Evolutionary conservation across 2,113 vertebrate species (phyloP).

Genomic region (Boulengeromyrus knoepffleri): DNA sequence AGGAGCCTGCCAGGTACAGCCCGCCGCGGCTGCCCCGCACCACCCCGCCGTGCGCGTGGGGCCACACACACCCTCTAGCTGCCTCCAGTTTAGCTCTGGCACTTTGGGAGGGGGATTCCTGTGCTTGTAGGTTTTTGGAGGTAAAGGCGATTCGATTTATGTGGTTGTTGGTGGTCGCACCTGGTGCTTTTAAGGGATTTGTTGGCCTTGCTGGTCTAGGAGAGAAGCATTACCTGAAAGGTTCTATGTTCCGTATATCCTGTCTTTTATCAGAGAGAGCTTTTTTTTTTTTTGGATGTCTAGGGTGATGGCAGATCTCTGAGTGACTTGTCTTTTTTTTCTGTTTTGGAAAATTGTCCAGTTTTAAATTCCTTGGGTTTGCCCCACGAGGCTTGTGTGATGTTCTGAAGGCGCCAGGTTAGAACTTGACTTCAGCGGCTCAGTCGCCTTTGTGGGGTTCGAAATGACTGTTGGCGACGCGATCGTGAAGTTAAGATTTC

Average conservation of each 20-base stretch:
- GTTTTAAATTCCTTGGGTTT: slow-evolving; percentile 1
- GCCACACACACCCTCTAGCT: not conserved
- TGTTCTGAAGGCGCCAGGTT: not conserved
- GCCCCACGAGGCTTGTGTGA: not conserved
- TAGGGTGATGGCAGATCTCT: not conserved
- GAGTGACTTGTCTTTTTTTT: not conserved
- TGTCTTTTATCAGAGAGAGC: not conserved
- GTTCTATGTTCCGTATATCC: not conserved
- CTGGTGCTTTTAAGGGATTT: not conserved
- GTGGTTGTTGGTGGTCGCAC: not conserved
- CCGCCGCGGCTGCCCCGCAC: slow-evolving; percentile 29
- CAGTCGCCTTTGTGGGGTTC: not conserved
- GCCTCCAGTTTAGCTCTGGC: not conserved
- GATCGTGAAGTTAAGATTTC: not conserved
- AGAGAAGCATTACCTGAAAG: not conserved
- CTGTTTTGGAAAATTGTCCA: not conserved
- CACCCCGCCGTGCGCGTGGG: not conserved
- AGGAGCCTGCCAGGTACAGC: slow-evolving; percentile 72
- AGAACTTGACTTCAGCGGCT: not conserved
- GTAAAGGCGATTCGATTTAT: not conserved
- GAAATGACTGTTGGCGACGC: not conserved
- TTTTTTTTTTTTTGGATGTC: not conserved
- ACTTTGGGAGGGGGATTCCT: not conserved
- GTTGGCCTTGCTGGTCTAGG: not conserved
- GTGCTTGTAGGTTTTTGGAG: not conserved